Percentiles rank a stretch among this genome's conserved stretches.
phyloP scores from a whole-genome alignment of 2,888 invertebrate genomes.

The Cabera pusaria region DNA sequence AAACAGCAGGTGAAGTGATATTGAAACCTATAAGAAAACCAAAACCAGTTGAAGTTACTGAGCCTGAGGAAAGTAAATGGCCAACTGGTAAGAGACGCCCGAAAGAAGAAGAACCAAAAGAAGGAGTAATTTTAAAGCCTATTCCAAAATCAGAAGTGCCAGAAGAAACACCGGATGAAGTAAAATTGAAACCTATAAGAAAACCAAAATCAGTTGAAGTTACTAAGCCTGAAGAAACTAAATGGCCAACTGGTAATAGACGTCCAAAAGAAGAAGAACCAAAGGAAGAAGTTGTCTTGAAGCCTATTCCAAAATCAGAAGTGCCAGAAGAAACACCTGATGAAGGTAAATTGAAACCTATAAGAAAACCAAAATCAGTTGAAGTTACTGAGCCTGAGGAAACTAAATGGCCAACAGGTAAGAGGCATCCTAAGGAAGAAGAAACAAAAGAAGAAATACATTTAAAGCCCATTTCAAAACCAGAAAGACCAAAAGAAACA shows the following conservation, averaged over 20 bases:
- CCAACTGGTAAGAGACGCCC: too few relatives aligned
- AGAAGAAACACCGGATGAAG: conserved; percentile 62
- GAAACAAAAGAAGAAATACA: conserved; percentile 50
- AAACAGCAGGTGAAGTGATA: conserved; percentile 26
- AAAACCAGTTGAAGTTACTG: conserved; percentile 67
- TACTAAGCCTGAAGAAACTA: conserved; percentile 47
- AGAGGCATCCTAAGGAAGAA: conserved; percentile 37
- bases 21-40: conserved; percentile 39
- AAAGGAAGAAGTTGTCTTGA: conserved; percentile 47
- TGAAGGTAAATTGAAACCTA: conserved; percentile 28
- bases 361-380: conserved; percentile 35
- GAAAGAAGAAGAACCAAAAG: conserved; percentile 28
- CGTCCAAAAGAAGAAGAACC: conserved; percentile 19
- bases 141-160: conserved; percentile 35
- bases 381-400: conserved; percentile 61
- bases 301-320: conserved; percentile 50
- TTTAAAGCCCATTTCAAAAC: conserved; percentile 44
- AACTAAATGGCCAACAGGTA: conserved; percentile 39
- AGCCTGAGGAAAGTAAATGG: conserved; percentile 50
- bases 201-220: conserved; percentile 44
- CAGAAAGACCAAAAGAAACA: conserved; percentile 45
- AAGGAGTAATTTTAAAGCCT: conserved; percentile 42
- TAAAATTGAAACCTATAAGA: conserved; percentile 41
- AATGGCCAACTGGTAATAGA: conserved; percentile 30
- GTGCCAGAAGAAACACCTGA: conserved; percentile 50